A percentile compares a stretch with the other conserved stretches of the same genome.
Conservation (phyloP, 92 coral and sea anemone species). For the Parazoanthus swiftii region DNA sequence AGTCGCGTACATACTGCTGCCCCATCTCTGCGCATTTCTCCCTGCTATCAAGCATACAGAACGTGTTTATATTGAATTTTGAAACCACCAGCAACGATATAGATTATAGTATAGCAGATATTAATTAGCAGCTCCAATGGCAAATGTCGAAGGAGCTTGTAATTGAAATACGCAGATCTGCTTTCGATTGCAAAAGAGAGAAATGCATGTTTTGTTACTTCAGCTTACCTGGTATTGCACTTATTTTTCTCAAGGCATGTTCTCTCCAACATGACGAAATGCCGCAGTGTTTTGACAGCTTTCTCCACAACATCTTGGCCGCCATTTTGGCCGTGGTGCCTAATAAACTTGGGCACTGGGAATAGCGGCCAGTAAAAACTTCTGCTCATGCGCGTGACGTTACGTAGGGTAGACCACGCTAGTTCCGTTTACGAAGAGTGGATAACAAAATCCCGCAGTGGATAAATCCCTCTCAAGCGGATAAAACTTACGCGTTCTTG, state of each 20-base stretch:
- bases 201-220: neutral
- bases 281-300: conserved; percentile 5
- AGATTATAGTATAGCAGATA: no score
- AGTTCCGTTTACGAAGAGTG: no score
- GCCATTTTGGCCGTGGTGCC: conserved; percentile 33
- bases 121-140: neutral
- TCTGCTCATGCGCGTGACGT: no score
- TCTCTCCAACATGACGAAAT: conserved; percentile 27
- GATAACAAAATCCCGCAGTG: no score
- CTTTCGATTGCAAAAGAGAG: conserved; percentile 1
- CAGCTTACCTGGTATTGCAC: conserved; percentile 5
- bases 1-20: conserved; percentile 18
- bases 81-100: neutral
- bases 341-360: conserved; percentile 16
- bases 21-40: neutral
- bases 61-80: neutral
- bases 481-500: no score
- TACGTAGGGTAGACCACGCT: no score
- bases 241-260: conserved; percentile 16
- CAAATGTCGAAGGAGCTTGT: neutral
- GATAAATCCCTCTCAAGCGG: no score
- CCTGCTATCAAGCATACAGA: neutral
- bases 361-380: no score
- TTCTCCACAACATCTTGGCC: conserved; percentile 42
- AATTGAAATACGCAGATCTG: neutral